Evolutionary conservation across 2,797 vertebrate species (phyloP).

Genomic region (Brotula barbata): DNA sequence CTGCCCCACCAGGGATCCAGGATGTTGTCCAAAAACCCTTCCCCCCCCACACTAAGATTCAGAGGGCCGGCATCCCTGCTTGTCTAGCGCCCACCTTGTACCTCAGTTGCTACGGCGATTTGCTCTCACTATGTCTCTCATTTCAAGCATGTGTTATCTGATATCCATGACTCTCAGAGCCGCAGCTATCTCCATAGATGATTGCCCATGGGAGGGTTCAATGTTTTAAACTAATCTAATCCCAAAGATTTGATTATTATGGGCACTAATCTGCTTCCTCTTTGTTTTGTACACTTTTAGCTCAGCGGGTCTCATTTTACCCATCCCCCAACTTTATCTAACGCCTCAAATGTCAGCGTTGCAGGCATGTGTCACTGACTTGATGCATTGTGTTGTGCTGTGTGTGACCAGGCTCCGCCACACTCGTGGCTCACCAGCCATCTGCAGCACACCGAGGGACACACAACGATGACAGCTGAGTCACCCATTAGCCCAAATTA

Average conservation of each 20-base stretch:
- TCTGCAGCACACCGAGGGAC: slow-evolving; percentile 67
- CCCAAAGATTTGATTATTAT: slow-evolving; percentile 67
- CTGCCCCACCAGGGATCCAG: slow-evolving; percentile 32
- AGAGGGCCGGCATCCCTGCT: neutral
- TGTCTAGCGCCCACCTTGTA: slow-evolving; percentile 19
- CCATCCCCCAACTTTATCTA: slow-evolving; percentile 17
- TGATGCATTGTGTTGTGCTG: slow-evolving; percentile 60
- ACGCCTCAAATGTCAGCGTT: slow-evolving; percentile 56
- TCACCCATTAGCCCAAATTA: slow-evolving; percentile 80
- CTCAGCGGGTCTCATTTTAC: slow-evolving; percentile 36
- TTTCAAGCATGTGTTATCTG: slow-evolving; percentile 38
- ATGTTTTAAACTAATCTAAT: slow-evolving; percentile 62
- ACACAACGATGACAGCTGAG: slow-evolving; percentile 69
- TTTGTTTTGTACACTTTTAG: slow-evolving; percentile 48
- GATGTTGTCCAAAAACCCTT: neutral
- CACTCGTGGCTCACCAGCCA: slow-evolving; percentile 64
- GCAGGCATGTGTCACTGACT: slow-evolving; percentile 61
- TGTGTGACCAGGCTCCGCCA: slow-evolving; percentile 37
- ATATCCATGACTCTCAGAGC: slow-evolving; percentile 27
- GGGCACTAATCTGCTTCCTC: slow-evolving; percentile 65
- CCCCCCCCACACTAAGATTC: neutral
- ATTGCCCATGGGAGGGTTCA: slow-evolving; percentile 59
- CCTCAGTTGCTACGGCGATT: slow-evolving; percentile 48
- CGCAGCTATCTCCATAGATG: slow-evolving; percentile 34
- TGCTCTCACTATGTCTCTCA: slow-evolving; percentile 20